Conservation (phyloP, 2,797 vertebrate species). For the Hypotaenidia philippensis region DNA sequence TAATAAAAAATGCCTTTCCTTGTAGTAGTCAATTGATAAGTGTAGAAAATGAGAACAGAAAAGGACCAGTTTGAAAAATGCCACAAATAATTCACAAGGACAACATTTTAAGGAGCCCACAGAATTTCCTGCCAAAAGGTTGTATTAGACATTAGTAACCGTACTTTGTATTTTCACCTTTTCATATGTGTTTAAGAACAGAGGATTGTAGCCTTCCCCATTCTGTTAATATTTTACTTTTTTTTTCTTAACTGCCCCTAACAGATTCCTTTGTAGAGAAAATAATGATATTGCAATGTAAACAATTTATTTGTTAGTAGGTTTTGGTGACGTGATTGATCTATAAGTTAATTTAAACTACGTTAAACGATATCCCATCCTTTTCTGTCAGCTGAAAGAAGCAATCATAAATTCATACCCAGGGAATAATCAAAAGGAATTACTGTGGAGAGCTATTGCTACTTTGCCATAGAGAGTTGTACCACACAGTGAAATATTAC, state of each 20-base stretch:
- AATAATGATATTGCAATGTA: background rate
- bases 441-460: background rate
- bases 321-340: slow-evolving; percentile 12
- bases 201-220: background rate
- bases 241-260: background rate
- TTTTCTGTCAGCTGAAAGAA: slow-evolving; percentile 37
- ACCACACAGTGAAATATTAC: background rate
- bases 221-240: background rate
- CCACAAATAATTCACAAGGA: slow-evolving; percentile 44
- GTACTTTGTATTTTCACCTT: slow-evolving; percentile 21
- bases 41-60: slow-evolving; percentile 45
- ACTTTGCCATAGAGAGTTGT: slow-evolving; percentile 18
- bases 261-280: background rate
- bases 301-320: background rate
- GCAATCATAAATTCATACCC: slow-evolving; percentile 29
- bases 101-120: slow-evolving; percentile 8
- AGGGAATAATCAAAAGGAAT: slow-evolving; percentile 10
- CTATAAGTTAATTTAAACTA: slow-evolving; percentile 30
- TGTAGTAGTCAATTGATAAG: background rate
- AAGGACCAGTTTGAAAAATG: slow-evolving; percentile 47
- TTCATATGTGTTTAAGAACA: background rate
- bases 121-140: background rate
- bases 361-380: slow-evolving; percentile 4
- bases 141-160: background rate
- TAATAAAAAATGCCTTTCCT: slow-evolving; percentile 43